Evolutionary conservation across 2,888 invertebrate species (phyloP), one percentile per base, ranked within the genome.

Genomic region (Drosophila pseudotakahashii): DNA sequence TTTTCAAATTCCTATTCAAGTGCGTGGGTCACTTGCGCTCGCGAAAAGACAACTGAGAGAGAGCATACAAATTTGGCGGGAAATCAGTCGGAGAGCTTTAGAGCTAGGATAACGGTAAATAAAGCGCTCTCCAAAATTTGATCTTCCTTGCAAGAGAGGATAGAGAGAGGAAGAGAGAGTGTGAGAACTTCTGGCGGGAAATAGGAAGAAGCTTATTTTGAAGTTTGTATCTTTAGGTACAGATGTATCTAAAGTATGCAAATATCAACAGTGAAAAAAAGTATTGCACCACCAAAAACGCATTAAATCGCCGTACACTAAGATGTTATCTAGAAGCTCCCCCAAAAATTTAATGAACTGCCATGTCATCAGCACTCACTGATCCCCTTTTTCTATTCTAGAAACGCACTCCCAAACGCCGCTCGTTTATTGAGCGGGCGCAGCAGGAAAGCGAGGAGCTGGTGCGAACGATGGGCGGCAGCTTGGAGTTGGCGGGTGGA

Each of bases 401-500:
- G 61, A 92, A 92, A 79, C 87, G 92, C 32, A 92, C 92, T 3
- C 92, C 92, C 3, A 92, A 92, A 76, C 90, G 92, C 3, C 84
- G 89, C 68, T 89, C 92, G 7, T 90, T 90, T 32, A 89, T 91
- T 71, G 92, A 92, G 77, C 85, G 90, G n/a, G 92, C 91, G 50
- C 91, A 91, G 67, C 89, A 89, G 11, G 92, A 92, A 78, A 92
- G 92, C 47, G 92, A 92, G 64, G 92, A 92, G 54, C 78, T 92
- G 13, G 90, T 92, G 0, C 90, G 92, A 61, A 91, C 84, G 30
- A 89, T 92, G 89, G 92, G 92, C n/a, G 91, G 91, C 13, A 90
- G 81, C 37, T 57, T 92, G 37, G 91, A 92, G 57, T 75, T 91
- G 30, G 92, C 91, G 54, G 91, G 91, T 10, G 92, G 92, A 7